phyloP scores from a whole-genome alignment of 2,888 invertebrate genomes.

The Drosophila siamana region DNA sequence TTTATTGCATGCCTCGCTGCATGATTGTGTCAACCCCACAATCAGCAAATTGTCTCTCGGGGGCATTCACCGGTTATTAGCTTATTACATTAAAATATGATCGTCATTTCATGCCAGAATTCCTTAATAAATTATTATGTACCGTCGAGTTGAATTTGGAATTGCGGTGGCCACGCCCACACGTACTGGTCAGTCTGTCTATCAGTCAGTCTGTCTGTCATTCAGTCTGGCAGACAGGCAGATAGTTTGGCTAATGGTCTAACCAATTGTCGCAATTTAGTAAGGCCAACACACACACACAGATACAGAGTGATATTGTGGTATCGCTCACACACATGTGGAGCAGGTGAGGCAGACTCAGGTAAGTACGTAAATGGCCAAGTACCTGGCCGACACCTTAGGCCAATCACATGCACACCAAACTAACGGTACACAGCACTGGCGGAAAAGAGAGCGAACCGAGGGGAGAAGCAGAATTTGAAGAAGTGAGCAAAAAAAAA shows the following conservation, averaged over 20 bases:
- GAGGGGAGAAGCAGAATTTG: neutral
- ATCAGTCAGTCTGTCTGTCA: slow-evolving; percentile 17
- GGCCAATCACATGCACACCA: slow-evolving; percentile 73
- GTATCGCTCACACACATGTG: neutral
- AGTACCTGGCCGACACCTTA: slow-evolving; percentile 68
- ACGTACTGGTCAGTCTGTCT: slow-evolving; percentile 35
- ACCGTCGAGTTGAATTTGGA: slow-evolving; percentile 20
- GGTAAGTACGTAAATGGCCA: slow-evolving; percentile 45
- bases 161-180: slow-evolving; percentile 64
- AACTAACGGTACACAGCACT: slow-evolving; percentile 64
- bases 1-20: slow-evolving; percentile 34
- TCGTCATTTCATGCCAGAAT: slow-evolving; percentile 71
- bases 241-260: slow-evolving; percentile 60
- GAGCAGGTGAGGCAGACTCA: slow-evolving; percentile 8
- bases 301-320: slow-evolving; percentile 23
- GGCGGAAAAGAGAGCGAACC: neutral
- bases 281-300: slow-evolving; percentile 55
- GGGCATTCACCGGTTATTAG: slow-evolving; percentile 30
- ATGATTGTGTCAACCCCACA: slow-evolving; percentile 40
- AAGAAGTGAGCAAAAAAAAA: slow-evolving; percentile 20
- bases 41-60: slow-evolving; percentile 11
- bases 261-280: slow-evolving; percentile 80
- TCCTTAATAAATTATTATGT: slow-evolving; percentile 64
- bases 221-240: slow-evolving; percentile 15
- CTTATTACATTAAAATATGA: slow-evolving; percentile 36